These are phyloP conservation scores for Hyperoplus immaculatus DNA, from an alignment of 2,797 vertebrate genomes.

Conservation along the genomic window DNA sequence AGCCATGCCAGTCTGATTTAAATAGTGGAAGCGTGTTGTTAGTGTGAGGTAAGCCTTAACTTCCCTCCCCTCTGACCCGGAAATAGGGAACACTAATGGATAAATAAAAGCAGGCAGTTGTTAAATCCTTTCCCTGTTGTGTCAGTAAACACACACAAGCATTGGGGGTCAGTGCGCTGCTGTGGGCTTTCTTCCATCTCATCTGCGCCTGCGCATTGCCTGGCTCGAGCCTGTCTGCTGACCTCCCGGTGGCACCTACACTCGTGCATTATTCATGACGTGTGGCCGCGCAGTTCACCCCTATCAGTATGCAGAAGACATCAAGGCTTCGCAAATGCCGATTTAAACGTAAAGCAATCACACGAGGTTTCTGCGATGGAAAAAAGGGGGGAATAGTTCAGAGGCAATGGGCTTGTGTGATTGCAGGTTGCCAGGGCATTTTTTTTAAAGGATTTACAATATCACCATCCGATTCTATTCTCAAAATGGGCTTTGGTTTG, in stretches of 20 bases:
- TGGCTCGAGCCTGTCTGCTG: conserved; percentile 89
- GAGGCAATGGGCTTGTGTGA: not conserved
- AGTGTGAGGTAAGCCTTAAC: conserved; percentile 24
- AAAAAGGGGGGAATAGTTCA: not conserved
- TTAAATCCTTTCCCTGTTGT: conserved; percentile 55
- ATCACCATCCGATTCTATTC: not conserved
- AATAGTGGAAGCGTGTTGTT: conserved; percentile 52
- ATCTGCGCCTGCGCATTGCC: conserved; percentile 39
- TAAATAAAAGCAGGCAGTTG: conserved; percentile 67
- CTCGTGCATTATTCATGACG: conserved; percentile 96
- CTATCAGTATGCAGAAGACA: conserved; percentile 93
- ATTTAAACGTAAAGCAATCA: conserved; percentile 88
- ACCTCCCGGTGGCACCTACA: conserved; percentile 92
- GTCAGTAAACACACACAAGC: conserved; percentile 52
- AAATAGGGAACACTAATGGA: conserved; percentile 46
- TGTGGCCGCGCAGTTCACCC: conserved; percentile 88
- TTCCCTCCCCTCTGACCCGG: conserved; percentile 39
- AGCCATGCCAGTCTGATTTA: not conserved
- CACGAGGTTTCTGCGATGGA: conserved; percentile 24
- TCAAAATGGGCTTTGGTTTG: not conserved
- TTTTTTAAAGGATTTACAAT: too few species aligned
- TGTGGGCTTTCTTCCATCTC: not conserved
- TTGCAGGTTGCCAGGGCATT: not conserved
- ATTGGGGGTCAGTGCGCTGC: not conserved
- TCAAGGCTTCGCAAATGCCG: conserved; percentile 90